Evolutionary conservation across 2,113 vertebrate genomes (phyloP).

Genomic region (Protobothrops mucrosquamatus): DNA sequence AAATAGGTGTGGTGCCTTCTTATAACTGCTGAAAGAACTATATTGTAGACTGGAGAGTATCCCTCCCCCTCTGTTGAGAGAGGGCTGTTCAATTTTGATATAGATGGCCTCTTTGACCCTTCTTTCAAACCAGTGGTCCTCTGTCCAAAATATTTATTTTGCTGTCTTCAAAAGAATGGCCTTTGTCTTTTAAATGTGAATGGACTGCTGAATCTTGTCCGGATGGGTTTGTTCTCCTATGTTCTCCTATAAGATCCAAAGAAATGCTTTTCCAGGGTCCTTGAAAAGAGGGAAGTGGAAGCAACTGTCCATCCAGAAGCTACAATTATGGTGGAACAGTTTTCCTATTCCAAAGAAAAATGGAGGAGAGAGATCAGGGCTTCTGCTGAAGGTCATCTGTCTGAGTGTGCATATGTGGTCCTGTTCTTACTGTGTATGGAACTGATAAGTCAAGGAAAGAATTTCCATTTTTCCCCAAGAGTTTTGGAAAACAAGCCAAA

Average conservation of each 20-base stretch:
- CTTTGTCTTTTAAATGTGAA: too few species aligned
- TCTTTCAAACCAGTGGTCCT: too few species aligned
- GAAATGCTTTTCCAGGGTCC: background rate
- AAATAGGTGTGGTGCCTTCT: too few species aligned
- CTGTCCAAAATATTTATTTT: too few species aligned
- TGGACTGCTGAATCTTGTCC: too few species aligned
- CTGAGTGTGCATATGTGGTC: background rate
- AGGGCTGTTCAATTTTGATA: too few species aligned
- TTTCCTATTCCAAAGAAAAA: background rate
- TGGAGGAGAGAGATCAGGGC: background rate
- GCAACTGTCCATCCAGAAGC: background rate
- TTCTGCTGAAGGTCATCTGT: background rate
- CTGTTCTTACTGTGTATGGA: background rate
- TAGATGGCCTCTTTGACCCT: too few species aligned
- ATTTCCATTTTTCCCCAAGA: background rate
- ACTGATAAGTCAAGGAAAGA: background rate
- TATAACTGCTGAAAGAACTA: too few species aligned
- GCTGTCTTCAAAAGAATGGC: too few species aligned
- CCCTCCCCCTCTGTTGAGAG: too few species aligned
- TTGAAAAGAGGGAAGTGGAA: background rate
- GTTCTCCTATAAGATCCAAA: background rate
- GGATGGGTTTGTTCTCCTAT: too few species aligned
- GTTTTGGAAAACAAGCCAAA: background rate
- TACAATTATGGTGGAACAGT: background rate
- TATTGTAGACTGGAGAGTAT: too few species aligned